Evolutionary conservation across 2,113 vertebrate species (phyloP), one percentile per base, ranked within the genome.

Genomic region (Romanogobio albipinnatus): DNA sequence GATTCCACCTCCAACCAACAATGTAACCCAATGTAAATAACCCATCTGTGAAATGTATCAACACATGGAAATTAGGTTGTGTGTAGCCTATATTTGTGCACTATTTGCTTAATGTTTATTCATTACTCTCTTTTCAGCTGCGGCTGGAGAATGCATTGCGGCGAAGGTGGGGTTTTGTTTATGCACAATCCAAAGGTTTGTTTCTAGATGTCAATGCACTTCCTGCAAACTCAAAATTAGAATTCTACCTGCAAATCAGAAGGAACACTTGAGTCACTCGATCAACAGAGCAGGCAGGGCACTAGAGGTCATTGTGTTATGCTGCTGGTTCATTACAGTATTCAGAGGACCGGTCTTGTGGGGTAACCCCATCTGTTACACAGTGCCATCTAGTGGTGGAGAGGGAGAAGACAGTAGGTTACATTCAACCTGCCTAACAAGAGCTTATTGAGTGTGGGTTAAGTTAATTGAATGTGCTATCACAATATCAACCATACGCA

Each of bases 371-470:
- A 24, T 79, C 75, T 84, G 66, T 84, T 81, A 73, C 86, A 87
- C 86, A 89, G 77, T 87, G 86, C 84, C 88, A 87, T 87, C 88
- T 84, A 82, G 86, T 84, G 88, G 43, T 74, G 2, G 29, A 47
- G 17, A 33, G 47, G 14, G 26, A 49, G n/a, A 49, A 24, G 8
- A 82, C 79, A 85, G 58, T n/a, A 84, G 49, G 47, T 82, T 62
- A 64, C 22, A 78, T 70, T 85, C 73, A 71, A 47, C 73, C 39
- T 61, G 68, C 22, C 53, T 83, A 71, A 66, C 76, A 68, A 58
- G 58, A 8, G 47, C 58, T 75, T 56, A n/a, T 9, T 56, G 4
- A 58, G 79, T 11, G 19, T 58, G 58, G 62, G 24, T 64, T 29
- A 64, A 64, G 13, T 29, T 64, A 14, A 64, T 7, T 68, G 33